A percentile compares a stretch with the other conserved stretches of the same genome.
Evolutionary conservation across 2,113 vertebrate genomes (phyloP).

Genomic region (Lepisosteus oculatus): DNA sequence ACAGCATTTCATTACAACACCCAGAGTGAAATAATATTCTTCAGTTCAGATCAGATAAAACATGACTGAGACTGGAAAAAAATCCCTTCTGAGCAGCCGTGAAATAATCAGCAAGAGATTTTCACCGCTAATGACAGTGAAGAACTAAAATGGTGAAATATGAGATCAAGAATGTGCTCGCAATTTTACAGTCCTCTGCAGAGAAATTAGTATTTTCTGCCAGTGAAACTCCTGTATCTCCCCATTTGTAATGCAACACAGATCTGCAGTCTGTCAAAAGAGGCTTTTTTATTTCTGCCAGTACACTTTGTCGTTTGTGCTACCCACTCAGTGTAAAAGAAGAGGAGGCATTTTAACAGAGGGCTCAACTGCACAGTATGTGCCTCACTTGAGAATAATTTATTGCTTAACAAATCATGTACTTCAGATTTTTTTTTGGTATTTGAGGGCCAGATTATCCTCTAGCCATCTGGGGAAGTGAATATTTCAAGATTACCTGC

Average conservation of each 20-base stretch:
- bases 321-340: constrained; percentile 6
- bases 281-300: background rate
- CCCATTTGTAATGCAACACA: constrained; percentile 8
- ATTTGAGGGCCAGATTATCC: too few species aligned
- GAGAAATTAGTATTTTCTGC: background rate
- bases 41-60: background rate
- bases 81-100: background rate
- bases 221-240: background rate
- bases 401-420: too few species aligned
- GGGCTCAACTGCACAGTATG: background rate
- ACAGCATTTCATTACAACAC: too few species aligned
- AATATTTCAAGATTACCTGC: too few species aligned
- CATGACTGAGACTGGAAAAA: background rate
- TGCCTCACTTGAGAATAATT: background rate
- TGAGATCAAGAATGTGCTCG: background rate
- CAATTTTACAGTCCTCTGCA: background rate
- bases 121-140: background rate
- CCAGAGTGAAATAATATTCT: too few species aligned
- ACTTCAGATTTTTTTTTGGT: too few species aligned
- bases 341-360: background rate
- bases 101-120: background rate
- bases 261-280: background rate
- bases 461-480: too few species aligned
- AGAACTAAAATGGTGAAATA: background rate
- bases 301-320: background rate